A percentile compares a stretch with the other conserved stretches of the same genome.
Evolutionary conservation across 2,797 vertebrate genomes (phyloP).

Genomic region (Anguilla megastoma): DNA sequence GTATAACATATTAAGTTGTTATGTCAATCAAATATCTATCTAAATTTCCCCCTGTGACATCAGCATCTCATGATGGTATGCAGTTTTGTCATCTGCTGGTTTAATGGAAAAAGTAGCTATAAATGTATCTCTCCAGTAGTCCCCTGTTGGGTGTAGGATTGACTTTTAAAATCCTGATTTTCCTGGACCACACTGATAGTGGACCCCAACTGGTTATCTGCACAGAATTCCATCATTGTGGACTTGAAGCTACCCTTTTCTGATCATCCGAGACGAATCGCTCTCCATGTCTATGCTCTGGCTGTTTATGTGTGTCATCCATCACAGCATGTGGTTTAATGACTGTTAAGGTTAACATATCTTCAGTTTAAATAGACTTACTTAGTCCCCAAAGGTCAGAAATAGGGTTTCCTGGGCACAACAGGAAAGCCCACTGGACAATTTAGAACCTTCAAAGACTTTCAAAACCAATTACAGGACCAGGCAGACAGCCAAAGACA

Average conservation of each 20-base stretch:
- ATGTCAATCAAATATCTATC: conserved; percentile 7
- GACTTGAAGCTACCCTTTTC: conserved; percentile 26
- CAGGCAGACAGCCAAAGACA: conserved; percentile 20
- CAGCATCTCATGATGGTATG: neutral
- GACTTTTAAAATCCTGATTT: conserved; percentile 18
- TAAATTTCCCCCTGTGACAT: neutral
- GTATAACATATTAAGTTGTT: neutral
- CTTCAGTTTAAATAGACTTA: conserved; percentile 60
- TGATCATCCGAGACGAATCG: conserved; percentile 43
- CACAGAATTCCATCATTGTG: conserved; percentile 30
- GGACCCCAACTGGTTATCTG: conserved; percentile 28
- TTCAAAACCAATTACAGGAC: conserved; percentile 59
- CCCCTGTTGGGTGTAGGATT: conserved; percentile 1
- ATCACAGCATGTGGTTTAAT: conserved; percentile 52
- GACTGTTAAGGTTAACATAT: conserved; percentile 56
- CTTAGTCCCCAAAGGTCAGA: conserved; percentile 59
- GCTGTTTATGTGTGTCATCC: conserved; percentile 49
- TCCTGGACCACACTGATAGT: conserved; percentile 23
- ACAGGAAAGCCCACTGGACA: conserved; percentile 14
- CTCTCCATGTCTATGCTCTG: conserved; percentile 42
- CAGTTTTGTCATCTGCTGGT: neutral
- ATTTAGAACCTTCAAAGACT: conserved; percentile 40
- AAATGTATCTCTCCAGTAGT: neutral
- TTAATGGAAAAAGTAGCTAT: neutral
- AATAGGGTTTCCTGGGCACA: neutral